Percentiles rank a stretch among this genome's conserved stretches.
Evolutionary conservation across 2,888 invertebrate genomes (phyloP).

Genomic region (Synanthedon formicaeformis): DNA sequence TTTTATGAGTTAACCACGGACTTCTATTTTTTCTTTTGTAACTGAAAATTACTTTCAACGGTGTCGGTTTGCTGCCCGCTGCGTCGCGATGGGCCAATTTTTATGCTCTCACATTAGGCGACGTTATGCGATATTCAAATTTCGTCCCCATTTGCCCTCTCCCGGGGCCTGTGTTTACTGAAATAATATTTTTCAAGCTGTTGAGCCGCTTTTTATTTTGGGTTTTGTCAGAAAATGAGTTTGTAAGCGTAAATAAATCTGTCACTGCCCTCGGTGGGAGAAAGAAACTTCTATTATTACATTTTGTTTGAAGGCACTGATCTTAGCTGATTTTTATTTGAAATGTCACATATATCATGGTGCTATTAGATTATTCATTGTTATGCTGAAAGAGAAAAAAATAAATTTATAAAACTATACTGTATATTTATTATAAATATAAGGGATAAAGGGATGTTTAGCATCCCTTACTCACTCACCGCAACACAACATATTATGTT

Average conservation of each 20-base stretch:
- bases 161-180: slow-evolving; percentile 26
- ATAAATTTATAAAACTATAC: no score
- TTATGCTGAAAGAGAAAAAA: no score
- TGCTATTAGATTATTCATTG: no score
- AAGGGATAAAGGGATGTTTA: no score
- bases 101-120: slow-evolving; percentile 50
- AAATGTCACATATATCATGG: no score
- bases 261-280: slow-evolving; percentile 26
- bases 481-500: no score
- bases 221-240: slow-evolving; percentile 48
- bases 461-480: no score
- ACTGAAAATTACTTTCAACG: neutral
- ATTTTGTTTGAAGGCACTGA: slow-evolving; percentile 12
- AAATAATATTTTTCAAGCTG: slow-evolving; percentile 62
- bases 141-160: slow-evolving; percentile 8
- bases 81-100: slow-evolving; percentile 22
- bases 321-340: no score
- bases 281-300: slow-evolving; percentile 31
- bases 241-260: slow-evolving; percentile 60
- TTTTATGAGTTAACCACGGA: no score
- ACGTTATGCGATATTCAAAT: slow-evolving; percentile 29
- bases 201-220: slow-evolving; percentile 55
- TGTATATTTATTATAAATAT: no score
- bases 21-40: neutral
- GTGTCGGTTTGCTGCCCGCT: neutral